phyloP scores from a whole-genome alignment of 2,113 vertebrate genomes.

The Thamnaconus septentrionalis region DNA sequence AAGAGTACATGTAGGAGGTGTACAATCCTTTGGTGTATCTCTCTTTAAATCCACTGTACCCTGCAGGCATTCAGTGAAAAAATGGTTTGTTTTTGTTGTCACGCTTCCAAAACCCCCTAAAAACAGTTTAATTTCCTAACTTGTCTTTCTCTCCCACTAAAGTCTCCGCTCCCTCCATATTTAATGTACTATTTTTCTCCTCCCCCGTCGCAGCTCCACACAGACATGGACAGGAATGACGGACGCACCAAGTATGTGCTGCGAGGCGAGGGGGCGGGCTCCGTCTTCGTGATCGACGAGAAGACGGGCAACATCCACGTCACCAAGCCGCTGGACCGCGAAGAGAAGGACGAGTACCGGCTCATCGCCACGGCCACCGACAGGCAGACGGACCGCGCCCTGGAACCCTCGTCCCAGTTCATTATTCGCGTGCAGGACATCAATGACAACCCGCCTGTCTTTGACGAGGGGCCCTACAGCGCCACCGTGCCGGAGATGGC shows the following conservation, averaged over 20 bases:
- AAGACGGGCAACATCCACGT: slow-evolving; percentile 93
- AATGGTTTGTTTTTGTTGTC: slow-evolving; percentile 63
- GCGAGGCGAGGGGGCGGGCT: slow-evolving; percentile 88
- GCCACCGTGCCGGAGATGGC: slow-evolving; percentile 90
- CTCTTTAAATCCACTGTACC: slow-evolving; percentile 54
- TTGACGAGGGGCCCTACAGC: slow-evolving; percentile 85
- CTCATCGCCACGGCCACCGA: slow-evolving; percentile 88
- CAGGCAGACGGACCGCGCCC: slow-evolving; percentile 84
- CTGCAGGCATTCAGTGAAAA: slow-evolving; percentile 48
- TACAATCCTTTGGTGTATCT: slow-evolving; percentile 43
- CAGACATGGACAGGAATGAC: slow-evolving; percentile 88
- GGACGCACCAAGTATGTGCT: slow-evolving; percentile 88
- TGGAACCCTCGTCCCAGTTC: slow-evolving; percentile 91
- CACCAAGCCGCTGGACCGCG: slow-evolving; percentile 89
- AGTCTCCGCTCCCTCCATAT: not conserved
- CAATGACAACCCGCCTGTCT: slow-evolving; percentile 90
- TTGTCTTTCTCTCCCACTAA: not conserved
- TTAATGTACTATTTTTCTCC: not conserved
- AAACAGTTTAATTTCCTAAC: slow-evolving; percentile 28
- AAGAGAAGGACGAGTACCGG: slow-evolving; percentile 89
- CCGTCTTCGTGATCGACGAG: slow-evolving; percentile 91
- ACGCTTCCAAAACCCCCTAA: not conserved
- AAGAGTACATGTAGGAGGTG: slow-evolving; percentile 12
- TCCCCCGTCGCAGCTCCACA: slow-evolving; percentile 79
- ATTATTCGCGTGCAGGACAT: slow-evolving; percentile 93